Percentiles rank a stretch among this genome's conserved stretches.
Evolutionary conservation across 1,140 invertebrate genomes (phyloP).

Genomic region (Drosophila kohkoa): DNA sequence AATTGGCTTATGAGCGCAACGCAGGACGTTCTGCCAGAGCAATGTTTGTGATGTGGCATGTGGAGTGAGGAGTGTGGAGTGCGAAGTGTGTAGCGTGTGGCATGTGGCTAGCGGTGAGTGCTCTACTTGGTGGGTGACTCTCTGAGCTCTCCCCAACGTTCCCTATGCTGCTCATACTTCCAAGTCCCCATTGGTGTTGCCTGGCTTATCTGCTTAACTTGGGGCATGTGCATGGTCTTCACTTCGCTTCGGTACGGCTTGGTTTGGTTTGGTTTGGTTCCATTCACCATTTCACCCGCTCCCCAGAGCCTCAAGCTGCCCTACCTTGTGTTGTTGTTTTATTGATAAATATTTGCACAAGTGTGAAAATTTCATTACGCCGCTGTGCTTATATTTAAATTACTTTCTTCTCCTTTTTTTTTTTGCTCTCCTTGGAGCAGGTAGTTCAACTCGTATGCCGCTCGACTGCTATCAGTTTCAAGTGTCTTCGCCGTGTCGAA

Average conservation of each 20-base stretch:
- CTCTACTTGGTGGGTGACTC: constrained; percentile 2
- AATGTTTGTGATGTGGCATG: constrained; percentile 54
- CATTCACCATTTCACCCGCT: constrained; percentile 15
- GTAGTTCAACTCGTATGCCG: constrained; percentile 27
- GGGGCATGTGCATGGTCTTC: constrained; percentile 59
- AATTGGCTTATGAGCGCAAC: constrained; percentile 80
- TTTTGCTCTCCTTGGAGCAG: constrained; percentile 1
- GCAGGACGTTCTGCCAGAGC: constrained; percentile 44
- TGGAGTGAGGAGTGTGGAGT: too few species aligned
- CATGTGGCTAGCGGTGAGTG: constrained; percentile 19
- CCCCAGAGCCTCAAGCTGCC: constrained; percentile 15
- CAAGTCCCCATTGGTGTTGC: constrained; percentile 40
- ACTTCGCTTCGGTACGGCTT: too few species aligned
- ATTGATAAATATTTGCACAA: constrained; percentile 84
- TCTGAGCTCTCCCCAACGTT: not conserved
- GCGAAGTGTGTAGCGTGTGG: constrained; percentile 29
- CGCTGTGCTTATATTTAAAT: constrained; percentile 84
- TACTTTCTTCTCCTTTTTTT: constrained; percentile 75
- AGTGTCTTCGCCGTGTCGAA: constrained; percentile 49
- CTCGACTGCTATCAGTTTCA: constrained; percentile 53
- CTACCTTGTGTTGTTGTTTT: constrained; percentile 57
- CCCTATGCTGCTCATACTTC: not conserved
- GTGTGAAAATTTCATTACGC: constrained; percentile 84
- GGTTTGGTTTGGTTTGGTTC: constrained; percentile 7
- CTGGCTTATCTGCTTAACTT: constrained; percentile 80